Evolutionary conservation across 2,797 vertebrate genomes (phyloP).

Genomic region (Eulemur albifrons): DNA sequence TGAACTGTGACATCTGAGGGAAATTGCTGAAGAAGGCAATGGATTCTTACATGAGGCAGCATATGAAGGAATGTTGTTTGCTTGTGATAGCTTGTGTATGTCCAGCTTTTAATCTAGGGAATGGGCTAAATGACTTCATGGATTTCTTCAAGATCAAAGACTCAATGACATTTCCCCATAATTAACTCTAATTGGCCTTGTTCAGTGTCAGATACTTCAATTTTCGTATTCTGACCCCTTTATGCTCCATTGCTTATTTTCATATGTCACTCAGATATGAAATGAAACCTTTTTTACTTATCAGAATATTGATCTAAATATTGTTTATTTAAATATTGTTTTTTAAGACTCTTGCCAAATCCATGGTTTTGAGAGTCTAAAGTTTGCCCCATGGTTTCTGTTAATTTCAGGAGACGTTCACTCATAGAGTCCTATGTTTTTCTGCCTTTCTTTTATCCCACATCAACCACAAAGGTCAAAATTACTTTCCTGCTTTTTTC

Average conservation of each 20-base stretch:
- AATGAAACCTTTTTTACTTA: background rate
- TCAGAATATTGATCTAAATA: background rate
- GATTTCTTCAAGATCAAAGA: background rate
- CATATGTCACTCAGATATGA: background rate
- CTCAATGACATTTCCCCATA: background rate
- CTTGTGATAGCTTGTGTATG: background rate
- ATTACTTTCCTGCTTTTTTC: slow-evolving; percentile 27
- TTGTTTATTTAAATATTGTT: background rate
- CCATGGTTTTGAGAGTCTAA: background rate
- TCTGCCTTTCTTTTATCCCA: background rate
- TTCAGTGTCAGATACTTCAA: background rate
- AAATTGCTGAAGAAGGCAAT: too few relatives aligned
- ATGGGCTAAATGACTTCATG: background rate
- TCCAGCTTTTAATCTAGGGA: background rate
- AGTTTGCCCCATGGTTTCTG: background rate
- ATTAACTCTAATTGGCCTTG: background rate
- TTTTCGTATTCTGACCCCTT: background rate
- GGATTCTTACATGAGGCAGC: background rate
- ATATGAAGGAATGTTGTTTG: background rate
- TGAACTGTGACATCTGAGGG: background rate
- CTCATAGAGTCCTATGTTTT: background rate
- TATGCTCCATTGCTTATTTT: background rate
- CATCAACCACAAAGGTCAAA: background rate
- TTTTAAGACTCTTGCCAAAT: background rate
- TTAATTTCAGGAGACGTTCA: slow-evolving; percentile 1